A percentile compares a stretch with the other conserved stretches of the same genome.
Evolutionary conservation across 2,888 invertebrate genomes (phyloP).

Genomic region (Choristoneura rosaceana): DNA sequence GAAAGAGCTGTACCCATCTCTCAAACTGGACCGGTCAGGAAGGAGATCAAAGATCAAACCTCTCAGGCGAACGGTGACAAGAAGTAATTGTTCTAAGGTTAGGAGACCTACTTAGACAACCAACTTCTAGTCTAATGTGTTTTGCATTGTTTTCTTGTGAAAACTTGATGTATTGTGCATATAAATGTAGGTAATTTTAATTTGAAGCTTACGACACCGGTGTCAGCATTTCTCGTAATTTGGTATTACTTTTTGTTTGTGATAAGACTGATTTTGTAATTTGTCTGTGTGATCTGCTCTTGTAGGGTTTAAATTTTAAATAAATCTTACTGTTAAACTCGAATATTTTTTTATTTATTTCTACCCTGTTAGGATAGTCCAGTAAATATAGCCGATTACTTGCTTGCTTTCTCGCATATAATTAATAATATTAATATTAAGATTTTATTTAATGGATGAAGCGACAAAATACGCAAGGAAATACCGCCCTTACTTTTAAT

Average conservation of each 20-base stretch:
- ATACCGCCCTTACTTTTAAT: no score
- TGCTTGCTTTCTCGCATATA: no score
- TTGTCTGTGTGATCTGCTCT: conserved; percentile 2
- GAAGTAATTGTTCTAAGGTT: neutral
- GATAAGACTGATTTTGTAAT: conserved; percentile 7
- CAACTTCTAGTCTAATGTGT: neutral
- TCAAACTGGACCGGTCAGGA: conserved; percentile 83
- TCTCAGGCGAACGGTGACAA: neutral
- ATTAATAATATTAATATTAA: no score
- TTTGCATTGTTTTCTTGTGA: neutral
- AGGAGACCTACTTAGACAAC: neutral
- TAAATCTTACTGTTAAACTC: neutral
- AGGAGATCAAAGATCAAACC: conserved; percentile 56
- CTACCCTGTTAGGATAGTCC: neutral
- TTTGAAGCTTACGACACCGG: neutral
- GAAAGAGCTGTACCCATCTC: conserved; percentile 84
- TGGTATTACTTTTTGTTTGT: neutral
- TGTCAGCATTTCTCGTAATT: neutral
- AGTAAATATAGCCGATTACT: no score
- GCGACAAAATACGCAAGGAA: no score
- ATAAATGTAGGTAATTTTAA: neutral
- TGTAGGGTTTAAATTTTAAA: neutral
- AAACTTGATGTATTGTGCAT: neutral
- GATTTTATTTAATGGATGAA: no score
- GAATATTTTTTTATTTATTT: neutral